These are phyloP conservation scores for Microctenopoma lineatum DNA, from an alignment of 2,797 vertebrate species.

Conservation along the genomic window DNA sequence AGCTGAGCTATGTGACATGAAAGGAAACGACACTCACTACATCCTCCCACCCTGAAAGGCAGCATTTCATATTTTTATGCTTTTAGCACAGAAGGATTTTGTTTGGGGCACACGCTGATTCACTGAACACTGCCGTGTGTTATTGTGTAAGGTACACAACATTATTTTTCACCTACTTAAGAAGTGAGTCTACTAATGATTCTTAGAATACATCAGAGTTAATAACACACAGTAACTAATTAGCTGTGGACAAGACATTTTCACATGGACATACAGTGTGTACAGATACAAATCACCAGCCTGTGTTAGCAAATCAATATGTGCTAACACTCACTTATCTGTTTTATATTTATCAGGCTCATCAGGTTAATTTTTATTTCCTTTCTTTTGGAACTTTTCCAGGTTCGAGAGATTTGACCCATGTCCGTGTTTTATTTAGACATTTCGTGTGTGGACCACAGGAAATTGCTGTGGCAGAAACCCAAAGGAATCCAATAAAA, in stretches of 20 bases:
- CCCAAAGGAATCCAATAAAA: background rate
- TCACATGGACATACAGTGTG: background rate
- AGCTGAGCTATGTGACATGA: slow-evolving; percentile 36
- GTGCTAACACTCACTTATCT: background rate
- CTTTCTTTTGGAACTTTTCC: no score
- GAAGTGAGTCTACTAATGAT: no score
- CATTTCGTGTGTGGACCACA: background rate
- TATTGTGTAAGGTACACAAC: no score
- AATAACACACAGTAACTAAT: no score
- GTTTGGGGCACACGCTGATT: background rate
- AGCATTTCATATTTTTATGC: slow-evolving; percentile 5
- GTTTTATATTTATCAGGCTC: no score
- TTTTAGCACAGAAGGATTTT: slow-evolving; percentile 10
- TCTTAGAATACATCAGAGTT: no score
- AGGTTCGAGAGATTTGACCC: no score
- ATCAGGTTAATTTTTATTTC: no score
- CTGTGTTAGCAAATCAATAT: no score
- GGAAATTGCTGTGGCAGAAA: background rate
- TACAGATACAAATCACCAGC: background rate
- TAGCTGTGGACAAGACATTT: no score
- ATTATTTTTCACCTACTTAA: no score
- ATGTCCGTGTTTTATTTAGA: background rate
- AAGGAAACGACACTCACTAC: slow-evolving; percentile 23
- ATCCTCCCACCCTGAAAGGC: slow-evolving; percentile 16
- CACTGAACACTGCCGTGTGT: background rate